phyloP scores from a whole-genome alignment of 2,888 invertebrate genomes.

The Ochropacha duplaris region DNA sequence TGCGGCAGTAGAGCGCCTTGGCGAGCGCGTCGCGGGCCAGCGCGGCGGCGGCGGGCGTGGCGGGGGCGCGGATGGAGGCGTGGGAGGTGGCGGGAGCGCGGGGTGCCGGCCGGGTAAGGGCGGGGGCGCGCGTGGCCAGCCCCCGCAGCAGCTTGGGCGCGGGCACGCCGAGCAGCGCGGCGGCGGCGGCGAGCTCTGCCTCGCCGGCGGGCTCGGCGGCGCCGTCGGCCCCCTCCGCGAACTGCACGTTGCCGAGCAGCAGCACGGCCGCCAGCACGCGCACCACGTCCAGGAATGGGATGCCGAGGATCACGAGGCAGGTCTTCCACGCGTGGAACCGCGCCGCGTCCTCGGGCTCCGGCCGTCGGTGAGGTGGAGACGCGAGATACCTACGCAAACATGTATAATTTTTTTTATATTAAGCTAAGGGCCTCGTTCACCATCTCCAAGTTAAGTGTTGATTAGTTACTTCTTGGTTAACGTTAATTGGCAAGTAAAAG shows the following conservation, averaged over 20 bases:
- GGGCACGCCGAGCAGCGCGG: conserved; percentile 89
- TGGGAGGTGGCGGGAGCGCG: conserved; percentile 91
- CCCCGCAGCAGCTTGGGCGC: conserved; percentile 90
- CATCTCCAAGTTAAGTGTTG: too few species aligned
- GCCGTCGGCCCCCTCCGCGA: conserved; percentile 89
- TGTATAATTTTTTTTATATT: too few species aligned
- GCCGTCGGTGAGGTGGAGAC: conserved; percentile 85
- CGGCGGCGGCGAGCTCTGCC: conserved; percentile 92
- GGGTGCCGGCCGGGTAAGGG: conserved; percentile 78
- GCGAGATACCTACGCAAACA: conserved; percentile 84
- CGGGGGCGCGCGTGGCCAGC: conserved; percentile 91
- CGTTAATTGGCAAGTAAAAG: too few species aligned
- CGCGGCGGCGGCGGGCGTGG: conserved; percentile 90
- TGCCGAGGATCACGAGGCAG: conserved; percentile 94
- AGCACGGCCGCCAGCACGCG: conserved; percentile 95
- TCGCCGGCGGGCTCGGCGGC: conserved; percentile 92
- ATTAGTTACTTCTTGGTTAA: too few species aligned
- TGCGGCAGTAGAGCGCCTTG: conserved; percentile 96
- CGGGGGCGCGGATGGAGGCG: conserved; percentile 91
- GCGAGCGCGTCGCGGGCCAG: conserved; percentile 94
- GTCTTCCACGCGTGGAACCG: conserved; percentile 96
- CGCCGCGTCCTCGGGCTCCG: conserved; percentile 66
- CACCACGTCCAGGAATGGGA: conserved; percentile 96
- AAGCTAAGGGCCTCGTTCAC: too few species aligned
- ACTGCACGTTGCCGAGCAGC: conserved; percentile 95